A percentile compares a stretch with the other conserved stretches of the same genome.
phyloP scores from a whole-genome alignment of 2,888 invertebrate genomes.

The Caradrina kadenii region DNA sequence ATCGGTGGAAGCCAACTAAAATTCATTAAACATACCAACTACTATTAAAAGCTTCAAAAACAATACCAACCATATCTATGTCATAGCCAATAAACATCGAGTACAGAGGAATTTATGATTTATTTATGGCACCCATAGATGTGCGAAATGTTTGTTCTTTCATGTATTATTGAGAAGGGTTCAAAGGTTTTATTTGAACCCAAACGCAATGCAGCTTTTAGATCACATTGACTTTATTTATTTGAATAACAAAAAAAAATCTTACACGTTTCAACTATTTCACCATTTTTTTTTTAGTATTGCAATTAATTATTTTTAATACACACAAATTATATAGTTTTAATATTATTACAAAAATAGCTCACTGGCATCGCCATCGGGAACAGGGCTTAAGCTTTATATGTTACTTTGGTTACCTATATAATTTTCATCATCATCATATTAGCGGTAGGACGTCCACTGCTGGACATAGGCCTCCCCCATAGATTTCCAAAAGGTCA shows the following conservation, averaged over 20 bases:
- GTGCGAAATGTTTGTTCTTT: slow-evolving; percentile 18
- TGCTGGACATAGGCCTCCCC: too few relatives aligned
- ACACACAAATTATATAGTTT: too few relatives aligned
- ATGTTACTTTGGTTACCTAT: neutral
- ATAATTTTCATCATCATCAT: too few relatives aligned
- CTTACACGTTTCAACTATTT: neutral
- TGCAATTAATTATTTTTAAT: too few relatives aligned
- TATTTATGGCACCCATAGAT: slow-evolving; percentile 30
- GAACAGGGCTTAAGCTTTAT: too few relatives aligned
- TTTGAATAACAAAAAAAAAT: slow-evolving; percentile 4
- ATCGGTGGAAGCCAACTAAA: neutral
- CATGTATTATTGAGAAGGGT: slow-evolving; percentile 44
- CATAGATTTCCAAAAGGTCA: too few relatives aligned
- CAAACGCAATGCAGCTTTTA: slow-evolving; percentile 5
- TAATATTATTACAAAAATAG: too few relatives aligned
- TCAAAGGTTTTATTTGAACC: slow-evolving; percentile 27
- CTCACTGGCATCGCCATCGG: too few relatives aligned
- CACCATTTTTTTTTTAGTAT: too few relatives aligned
- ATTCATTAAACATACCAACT: neutral
- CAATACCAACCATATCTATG: slow-evolving; percentile 6
- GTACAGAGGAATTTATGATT: slow-evolving; percentile 18
- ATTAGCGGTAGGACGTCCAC: too few relatives aligned
- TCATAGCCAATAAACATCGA: neutral
- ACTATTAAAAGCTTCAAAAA: neutral
- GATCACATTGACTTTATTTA: slow-evolving; percentile 7